Evolutionary conservation across 2,113 vertebrate species (phyloP), one percentile per base, ranked within the genome.

Genomic region (Paracyprichromis sp.): DNA sequence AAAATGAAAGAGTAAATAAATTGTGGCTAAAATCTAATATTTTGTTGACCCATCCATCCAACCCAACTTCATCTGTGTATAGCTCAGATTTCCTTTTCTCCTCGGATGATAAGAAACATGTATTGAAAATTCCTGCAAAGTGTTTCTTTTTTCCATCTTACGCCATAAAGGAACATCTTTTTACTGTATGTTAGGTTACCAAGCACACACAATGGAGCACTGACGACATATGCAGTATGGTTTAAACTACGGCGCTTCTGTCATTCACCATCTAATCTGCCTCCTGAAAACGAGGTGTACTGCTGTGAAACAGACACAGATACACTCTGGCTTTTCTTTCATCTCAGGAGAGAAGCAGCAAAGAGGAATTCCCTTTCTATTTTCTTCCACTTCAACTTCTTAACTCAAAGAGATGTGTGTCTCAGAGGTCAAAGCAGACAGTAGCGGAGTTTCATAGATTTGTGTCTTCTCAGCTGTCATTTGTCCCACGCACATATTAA

Each of bases 291-390:
- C 6, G 16, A 19, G 52, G 16, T 11, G 53, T 3, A 12, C 63
- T 40, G 5, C 79, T 84, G 12, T 54, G 43, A 87, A 73, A 54
- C 29, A 29, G 29, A 52, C 2, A 14, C 50, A 83, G 21, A 43
- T 26, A 76, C 79, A 87, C 52, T 31, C 29, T 69, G 63, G 31
- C n/a, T 57, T 76, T 80, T 6, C 31, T 84, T 80, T 83, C 4
- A 76, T 86, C 80, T 87, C 21, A 6, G 63, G 47, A 2, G 34
- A 19, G 61, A 73, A 26, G 54, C 78, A 9, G 84, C 63, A 31
- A 84, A 47, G 73, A 71, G 87, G 83, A 89, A 26, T 83, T 89
- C 54, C 79, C 66, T 24, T 38, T 85, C 34, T 26, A 61, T 83
- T 47, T 73, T 69, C 34, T 69, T 86, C 40, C 6, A 79, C 83